phyloP scores from a whole-genome alignment of 1,140 invertebrate genomes.

The Andricus grossulariae region DNA sequence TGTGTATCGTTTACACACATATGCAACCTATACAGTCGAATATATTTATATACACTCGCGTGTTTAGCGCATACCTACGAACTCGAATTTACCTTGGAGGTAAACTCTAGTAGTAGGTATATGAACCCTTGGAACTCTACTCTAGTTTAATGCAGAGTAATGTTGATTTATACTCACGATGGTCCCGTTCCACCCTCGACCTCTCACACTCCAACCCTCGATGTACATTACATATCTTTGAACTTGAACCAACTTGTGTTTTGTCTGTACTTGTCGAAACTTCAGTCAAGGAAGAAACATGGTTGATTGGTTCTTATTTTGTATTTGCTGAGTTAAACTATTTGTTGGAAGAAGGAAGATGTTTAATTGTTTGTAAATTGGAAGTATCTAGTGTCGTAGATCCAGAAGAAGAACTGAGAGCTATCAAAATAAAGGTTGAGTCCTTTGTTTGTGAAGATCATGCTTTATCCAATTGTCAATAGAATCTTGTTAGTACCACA shows the following conservation, averaged over 20 bases:
- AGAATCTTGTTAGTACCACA: no score
- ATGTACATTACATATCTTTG: conserved; percentile 3
- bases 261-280: neutral
- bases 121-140: conserved; percentile 68
- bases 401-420: no score
- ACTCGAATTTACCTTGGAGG: conserved; percentile 67
- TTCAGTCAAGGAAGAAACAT: neutral
- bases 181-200: conserved; percentile 57
- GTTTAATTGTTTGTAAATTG: no score
- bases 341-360: no score
- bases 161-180: conserved; percentile 72
- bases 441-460: no score
- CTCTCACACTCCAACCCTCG: neutral
- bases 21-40: neutral
- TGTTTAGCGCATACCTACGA: conserved; percentile 43
- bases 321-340: neutral
- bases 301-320: neutral
- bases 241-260: conserved; percentile 12
- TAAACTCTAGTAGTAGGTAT: conserved; percentile 65
- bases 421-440: no score
- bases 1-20: conserved; percentile 26
- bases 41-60: conserved; percentile 47
- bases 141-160: conserved; percentile 75
- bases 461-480: no score
- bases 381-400: no score